These are phyloP conservation scores for Hylaea fasciaria DNA, from an alignment of 2,888 invertebrate genomes.

Conservation along the genomic window DNA sequence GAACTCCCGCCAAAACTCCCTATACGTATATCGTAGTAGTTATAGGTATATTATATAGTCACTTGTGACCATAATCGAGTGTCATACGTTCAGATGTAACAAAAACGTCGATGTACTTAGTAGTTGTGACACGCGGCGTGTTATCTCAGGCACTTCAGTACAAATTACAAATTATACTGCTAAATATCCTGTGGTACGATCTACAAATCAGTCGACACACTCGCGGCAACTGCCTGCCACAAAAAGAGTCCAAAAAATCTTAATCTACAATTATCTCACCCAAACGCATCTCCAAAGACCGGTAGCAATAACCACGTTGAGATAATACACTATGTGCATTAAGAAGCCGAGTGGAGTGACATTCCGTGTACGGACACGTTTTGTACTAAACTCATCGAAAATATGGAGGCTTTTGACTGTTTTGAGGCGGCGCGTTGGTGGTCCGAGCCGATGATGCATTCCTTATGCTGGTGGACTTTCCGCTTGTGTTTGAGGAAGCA, in stretches of 20 bases:
- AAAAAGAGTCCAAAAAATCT: constrained; percentile 21
- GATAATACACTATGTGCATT: constrained; percentile 56
- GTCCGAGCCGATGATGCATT: constrained; percentile 45
- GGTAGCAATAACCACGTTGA: constrained; percentile 75
- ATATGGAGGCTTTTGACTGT: constrained; percentile 45
- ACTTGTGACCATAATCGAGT: too few species aligned
- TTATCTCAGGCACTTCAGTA: too few species aligned
- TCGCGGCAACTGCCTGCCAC: constrained; percentile 8
- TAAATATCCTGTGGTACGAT: too few species aligned
- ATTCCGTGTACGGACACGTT: constrained; percentile 69
- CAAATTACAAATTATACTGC: too few species aligned
- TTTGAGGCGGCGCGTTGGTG: constrained; percentile 53
- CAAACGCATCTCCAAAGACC: constrained; percentile 56
- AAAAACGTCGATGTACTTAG: too few species aligned
- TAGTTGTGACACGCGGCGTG: too few species aligned
- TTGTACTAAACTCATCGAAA: constrained; percentile 43
- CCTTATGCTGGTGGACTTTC: constrained; percentile 8
- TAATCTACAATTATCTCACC: constrained; percentile 33
- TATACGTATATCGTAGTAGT: too few species aligned
- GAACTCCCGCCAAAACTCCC: too few species aligned
- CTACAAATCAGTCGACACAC: background rate
- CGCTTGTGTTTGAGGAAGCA: too few species aligned
- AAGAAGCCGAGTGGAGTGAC: constrained; percentile 63
- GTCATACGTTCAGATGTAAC: too few species aligned
- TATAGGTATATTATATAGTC: too few species aligned